Conservation (phyloP, 2,113 vertebrate genomes). For the Equus przewalskii region DNA sequence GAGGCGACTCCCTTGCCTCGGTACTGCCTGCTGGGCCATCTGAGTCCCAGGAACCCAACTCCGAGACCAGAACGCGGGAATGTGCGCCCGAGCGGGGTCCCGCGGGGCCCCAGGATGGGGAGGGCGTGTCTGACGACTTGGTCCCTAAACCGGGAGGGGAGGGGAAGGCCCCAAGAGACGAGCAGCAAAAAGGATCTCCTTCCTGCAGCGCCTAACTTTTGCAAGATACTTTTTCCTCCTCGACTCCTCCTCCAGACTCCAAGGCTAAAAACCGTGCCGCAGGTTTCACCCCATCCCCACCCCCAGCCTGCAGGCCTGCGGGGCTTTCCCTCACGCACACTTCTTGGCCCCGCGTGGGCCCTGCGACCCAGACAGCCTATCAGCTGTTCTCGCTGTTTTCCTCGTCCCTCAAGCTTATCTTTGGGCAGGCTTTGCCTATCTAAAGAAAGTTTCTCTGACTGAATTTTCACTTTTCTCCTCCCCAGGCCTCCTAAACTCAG, state of each 20-base stretch:
- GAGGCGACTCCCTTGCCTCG: background rate
- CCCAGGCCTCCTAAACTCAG: background rate
- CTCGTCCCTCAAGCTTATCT: background rate
- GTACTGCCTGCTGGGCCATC: background rate
- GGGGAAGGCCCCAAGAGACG: background rate
- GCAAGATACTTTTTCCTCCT: background rate
- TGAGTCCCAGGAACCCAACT: background rate
- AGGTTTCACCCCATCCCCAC: background rate
- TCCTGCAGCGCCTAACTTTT: background rate
- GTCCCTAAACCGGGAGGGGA: background rate
- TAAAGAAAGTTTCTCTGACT: slow-evolving; percentile 3
- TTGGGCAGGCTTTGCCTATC: background rate
- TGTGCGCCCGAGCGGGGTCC: background rate
- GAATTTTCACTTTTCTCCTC: background rate
- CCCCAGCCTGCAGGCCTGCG: background rate
- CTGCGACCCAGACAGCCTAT: background rate
- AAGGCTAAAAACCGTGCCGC: background rate
- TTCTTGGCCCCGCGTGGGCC: background rate
- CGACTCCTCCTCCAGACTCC: background rate
- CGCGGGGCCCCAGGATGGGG: background rate
- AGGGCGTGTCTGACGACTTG: slow-evolving; percentile 53
- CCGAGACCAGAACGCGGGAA: background rate
- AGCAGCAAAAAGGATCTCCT: background rate
- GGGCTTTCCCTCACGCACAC: background rate
- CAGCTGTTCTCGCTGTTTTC: background rate